A percentile compares a stretch with the other conserved stretches of the same genome.
Conservation (phyloP, 2,113 vertebrate genomes). For the Pluvialis apricaria region DNA sequence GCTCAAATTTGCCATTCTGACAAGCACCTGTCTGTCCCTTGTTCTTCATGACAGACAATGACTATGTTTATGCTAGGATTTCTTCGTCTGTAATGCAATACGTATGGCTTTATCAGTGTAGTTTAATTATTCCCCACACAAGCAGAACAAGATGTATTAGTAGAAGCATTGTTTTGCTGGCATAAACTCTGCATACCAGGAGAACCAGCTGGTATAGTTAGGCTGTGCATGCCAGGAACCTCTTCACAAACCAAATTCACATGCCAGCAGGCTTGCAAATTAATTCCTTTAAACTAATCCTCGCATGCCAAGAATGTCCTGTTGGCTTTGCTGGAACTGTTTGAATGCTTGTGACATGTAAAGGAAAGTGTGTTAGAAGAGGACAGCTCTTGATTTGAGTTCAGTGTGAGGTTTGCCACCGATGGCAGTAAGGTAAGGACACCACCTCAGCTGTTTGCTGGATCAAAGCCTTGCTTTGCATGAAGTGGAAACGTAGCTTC, state of each 20-base stretch:
- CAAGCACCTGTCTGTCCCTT: neutral
- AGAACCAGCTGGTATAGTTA: neutral
- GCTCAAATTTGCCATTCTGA: neutral
- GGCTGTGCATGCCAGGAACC: neutral
- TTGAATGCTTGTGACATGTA: neutral
- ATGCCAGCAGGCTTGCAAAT: neutral
- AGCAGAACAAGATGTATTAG: neutral
- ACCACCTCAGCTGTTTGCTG: neutral
- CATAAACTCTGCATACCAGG: neutral
- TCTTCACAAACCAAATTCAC: neutral
- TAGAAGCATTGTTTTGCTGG: neutral
- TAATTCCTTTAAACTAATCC: neutral
- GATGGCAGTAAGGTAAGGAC: neutral
- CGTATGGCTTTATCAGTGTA: neutral
- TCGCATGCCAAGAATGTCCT: neutral
- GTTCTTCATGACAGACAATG: neutral
- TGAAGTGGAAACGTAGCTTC: neutral
- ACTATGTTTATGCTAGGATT: neutral
- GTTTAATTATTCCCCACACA: neutral
- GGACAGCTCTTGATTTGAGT: neutral
- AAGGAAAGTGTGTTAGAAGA: rapidly evolving
- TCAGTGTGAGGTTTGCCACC: neutral
- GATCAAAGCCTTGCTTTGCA: neutral
- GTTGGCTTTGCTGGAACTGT: neutral
- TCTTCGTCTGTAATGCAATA: neutral